phyloP scores from a whole-genome alignment of 2,113 vertebrate species.

The Ariopsis seemanni region DNA sequence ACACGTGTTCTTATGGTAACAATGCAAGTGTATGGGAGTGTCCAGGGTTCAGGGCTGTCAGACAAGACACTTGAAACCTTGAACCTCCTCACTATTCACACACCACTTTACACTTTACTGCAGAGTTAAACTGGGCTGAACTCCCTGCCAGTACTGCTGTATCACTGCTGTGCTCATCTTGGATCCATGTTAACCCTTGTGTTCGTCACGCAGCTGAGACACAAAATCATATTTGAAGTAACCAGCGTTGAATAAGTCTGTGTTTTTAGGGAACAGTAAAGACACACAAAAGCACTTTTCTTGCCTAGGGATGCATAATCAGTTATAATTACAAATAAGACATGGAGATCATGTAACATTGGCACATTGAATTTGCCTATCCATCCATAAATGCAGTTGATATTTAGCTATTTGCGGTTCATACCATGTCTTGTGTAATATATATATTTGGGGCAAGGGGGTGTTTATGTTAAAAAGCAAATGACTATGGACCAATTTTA shows the following conservation, averaged over 20 bases:
- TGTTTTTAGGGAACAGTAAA: not conserved
- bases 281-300: not conserved
- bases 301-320: not conserved
- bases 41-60: slow-evolving; percentile 45
- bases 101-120: slow-evolving; percentile 32
- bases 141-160: slow-evolving; percentile 10
- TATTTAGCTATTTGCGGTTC: not conserved
- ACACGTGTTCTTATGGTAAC: slow-evolving; percentile 63
- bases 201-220: not conserved
- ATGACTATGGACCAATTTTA: not conserved
- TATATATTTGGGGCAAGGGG: not conserved
- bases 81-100: slow-evolving; percentile 5
- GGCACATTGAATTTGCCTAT: not conserved
- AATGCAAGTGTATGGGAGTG: slow-evolving; percentile 58
- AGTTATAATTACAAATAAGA: not conserved
- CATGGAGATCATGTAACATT: not conserved
- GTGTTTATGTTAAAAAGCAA: not conserved
- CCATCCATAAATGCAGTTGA: not conserved
- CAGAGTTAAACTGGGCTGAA: slow-evolving; percentile 1
- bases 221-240: not conserved
- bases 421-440: not conserved
- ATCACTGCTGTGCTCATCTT: not conserved
- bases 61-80: slow-evolving; percentile 50
- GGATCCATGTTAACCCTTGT: not conserved
- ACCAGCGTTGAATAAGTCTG: not conserved